These are phyloP conservation scores for Azemiops feae DNA, from an alignment of 2,113 vertebrate genomes.

Conservation along the genomic window DNA sequence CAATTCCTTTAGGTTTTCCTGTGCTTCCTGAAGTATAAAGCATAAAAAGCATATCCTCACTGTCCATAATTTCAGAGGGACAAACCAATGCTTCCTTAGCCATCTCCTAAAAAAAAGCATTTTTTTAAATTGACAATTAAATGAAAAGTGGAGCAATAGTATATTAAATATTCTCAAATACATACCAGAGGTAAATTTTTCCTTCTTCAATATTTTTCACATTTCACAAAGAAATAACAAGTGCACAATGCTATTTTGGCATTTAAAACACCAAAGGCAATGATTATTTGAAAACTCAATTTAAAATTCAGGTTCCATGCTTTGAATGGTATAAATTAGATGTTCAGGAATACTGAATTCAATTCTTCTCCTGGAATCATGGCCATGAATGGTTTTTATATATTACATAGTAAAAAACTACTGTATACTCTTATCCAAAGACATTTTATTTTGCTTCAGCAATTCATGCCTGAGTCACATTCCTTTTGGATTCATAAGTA, in stretches of 20 bases:
- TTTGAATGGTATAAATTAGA: neutral
- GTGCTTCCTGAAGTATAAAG: conserved; percentile 91
- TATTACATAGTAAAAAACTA: too few relatives aligned
- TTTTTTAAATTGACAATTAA: neutral
- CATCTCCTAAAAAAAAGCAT: conserved; percentile 77
- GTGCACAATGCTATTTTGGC: neutral
- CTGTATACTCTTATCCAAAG: too few relatives aligned
- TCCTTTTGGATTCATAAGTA: too few relatives aligned
- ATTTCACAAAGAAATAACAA: neutral
- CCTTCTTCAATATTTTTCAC: neutral
- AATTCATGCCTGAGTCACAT: too few relatives aligned
- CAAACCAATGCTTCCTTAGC: conserved; percentile 73
- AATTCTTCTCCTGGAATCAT: neutral
- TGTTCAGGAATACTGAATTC: neutral
- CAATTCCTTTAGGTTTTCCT: conserved; percentile 85
- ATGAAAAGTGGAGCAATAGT: neutral
- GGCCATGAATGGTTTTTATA: neutral
- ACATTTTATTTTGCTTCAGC: too few relatives aligned
- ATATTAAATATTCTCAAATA: neutral
- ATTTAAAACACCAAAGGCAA: neutral
- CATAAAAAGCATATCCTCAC: conserved; percentile 87
- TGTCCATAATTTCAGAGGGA: conserved; percentile 81
- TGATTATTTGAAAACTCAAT: neutral
- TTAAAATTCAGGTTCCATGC: neutral
- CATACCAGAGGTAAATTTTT: neutral